phyloP scores from a whole-genome alignment of 2,888 invertebrate genomes.

The Bimastos eiseni region DNA sequence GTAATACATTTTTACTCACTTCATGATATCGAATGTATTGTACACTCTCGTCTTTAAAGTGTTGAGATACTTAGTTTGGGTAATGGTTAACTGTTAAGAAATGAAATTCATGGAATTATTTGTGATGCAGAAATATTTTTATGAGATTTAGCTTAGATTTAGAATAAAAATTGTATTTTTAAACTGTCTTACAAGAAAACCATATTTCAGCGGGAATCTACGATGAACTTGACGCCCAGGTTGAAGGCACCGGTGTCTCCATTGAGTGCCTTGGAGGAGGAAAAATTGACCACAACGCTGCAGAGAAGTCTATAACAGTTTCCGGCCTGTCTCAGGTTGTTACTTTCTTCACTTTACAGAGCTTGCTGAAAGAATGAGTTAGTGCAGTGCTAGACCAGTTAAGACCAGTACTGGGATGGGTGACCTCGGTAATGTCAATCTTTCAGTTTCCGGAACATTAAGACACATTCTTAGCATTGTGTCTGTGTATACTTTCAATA shows the following conservation, averaged over 20 bases:
- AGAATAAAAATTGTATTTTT: not conserved
- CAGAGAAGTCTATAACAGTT: slow-evolving; percentile 76
- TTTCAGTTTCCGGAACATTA: not conserved
- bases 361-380: not conserved
- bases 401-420: not conserved
- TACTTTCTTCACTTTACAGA: not conserved
- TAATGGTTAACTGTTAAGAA: not conserved
- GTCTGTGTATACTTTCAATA: not conserved
- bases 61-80: not conserved
- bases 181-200: not conserved
- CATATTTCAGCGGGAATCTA: slow-evolving; percentile 74
- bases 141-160: not conserved
- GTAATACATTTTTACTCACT: not conserved
- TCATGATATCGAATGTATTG: not conserved
- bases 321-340: slow-evolving; percentile 84
- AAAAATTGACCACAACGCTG: slow-evolving; percentile 80
- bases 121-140: not conserved
- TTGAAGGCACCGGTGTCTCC: slow-evolving; percentile 66
- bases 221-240: slow-evolving; percentile 64
- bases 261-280: slow-evolving; percentile 91
- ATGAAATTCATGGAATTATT: not conserved
- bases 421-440: not conserved
- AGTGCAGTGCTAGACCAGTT: slow-evolving; percentile 65
- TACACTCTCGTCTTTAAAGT: no score
- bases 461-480: not conserved